phyloP scores from a whole-genome alignment of 1,140 invertebrate species.

The Zaprionus capensis region DNA sequence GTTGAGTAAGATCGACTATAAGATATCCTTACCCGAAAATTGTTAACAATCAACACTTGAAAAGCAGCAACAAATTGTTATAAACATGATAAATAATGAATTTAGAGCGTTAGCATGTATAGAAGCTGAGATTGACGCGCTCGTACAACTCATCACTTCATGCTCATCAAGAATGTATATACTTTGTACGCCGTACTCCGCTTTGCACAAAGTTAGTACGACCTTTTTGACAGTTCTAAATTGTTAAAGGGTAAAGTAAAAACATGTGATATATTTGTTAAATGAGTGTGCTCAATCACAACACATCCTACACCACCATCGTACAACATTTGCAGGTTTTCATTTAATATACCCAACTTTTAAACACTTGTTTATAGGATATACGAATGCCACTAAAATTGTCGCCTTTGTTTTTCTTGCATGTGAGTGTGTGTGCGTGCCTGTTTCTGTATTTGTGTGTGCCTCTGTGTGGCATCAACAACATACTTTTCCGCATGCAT shows the following conservation, averaged over 20 bases:
- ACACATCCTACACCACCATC: background rate
- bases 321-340: background rate
- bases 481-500: slow-evolving; percentile 14
- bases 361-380: background rate
- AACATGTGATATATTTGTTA: background rate
- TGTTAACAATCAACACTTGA: too few species aligned
- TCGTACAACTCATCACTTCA: too few species aligned
- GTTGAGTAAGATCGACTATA: background rate
- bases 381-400: slow-evolving; percentile 64
- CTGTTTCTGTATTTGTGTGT: slow-evolving; percentile 11
- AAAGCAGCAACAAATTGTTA: too few species aligned
- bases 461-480: slow-evolving; percentile 27
- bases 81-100: too few species aligned
- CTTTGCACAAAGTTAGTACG: background rate
- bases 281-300: background rate
- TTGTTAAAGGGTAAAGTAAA: background rate
- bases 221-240: background rate
- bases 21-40: background rate
- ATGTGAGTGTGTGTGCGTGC: slow-evolving; percentile 13
- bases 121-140: too few species aligned
- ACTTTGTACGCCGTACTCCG: too few species aligned
- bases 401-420: slow-evolving; percentile 55
- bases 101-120: too few species aligned
- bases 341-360: background rate
- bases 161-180: too few species aligned